These are phyloP conservation scores for Myotis myotis DNA, from an alignment of 2,797 vertebrate genomes.

Conservation along the genomic window DNA sequence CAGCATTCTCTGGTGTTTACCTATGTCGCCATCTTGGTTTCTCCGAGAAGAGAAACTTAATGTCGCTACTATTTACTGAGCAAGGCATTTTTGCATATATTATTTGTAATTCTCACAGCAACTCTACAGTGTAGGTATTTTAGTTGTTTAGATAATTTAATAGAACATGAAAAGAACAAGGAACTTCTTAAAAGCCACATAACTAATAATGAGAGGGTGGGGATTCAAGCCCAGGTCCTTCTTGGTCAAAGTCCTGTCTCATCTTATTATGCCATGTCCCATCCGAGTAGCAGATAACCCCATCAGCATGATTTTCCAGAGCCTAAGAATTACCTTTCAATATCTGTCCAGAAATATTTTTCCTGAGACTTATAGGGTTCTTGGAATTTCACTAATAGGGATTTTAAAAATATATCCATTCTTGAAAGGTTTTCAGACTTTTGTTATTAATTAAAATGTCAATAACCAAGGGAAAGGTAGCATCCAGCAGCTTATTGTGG, in stretches of 20 bases:
- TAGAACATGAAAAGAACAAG: neutral
- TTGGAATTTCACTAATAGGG: neutral
- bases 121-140: neutral
- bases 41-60: neutral
- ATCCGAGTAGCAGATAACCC: neutral
- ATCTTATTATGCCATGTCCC: neutral
- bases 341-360: neutral
- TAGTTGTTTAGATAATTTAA: neutral
- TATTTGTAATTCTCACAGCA: neutral
- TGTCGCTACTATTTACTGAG: neutral
- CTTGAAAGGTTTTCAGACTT: conserved; percentile 12
- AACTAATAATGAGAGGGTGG: neutral
- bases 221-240: neutral
- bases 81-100: neutral
- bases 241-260: neutral
- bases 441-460: neutral
- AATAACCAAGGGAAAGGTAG: neutral
- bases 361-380: neutral
- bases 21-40: too few relatives aligned
- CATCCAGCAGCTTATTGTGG: neutral
- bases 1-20: too few relatives aligned
- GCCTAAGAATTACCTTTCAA: neutral
- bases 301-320: neutral
- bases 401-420: neutral
- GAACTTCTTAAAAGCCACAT: neutral